A percentile compares a stretch with the other conserved stretches of the same genome.
phyloP scores from a whole-genome alignment of 53 echinoderm and acorn worm species.

The Actinopyga echinites region DNA sequence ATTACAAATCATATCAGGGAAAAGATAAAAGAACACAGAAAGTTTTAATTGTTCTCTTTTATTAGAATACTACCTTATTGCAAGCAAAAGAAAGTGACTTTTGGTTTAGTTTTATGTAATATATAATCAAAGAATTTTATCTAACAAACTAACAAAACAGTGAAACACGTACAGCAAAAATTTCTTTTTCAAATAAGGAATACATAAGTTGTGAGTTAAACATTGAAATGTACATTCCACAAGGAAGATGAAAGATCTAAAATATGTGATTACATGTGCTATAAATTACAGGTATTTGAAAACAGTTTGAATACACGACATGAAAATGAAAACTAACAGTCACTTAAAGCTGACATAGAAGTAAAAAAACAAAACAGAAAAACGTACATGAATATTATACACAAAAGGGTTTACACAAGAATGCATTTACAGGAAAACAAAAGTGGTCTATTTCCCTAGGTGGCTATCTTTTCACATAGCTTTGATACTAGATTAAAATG shows the following conservation, averaged over 20 bases:
- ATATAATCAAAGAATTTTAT: not conserved
- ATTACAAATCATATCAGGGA: no score
- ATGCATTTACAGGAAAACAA: not conserved
- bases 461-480: not conserved
- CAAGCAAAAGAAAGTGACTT: not conserved
- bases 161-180: no score
- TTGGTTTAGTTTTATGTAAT: not conserved
- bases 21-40: not conserved
- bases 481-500: no score
- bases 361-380: not conserved
- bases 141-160: not conserved
- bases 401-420: not conserved
- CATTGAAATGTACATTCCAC: not conserved
- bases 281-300: not conserved
- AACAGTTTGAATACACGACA: not conserved
- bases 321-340: not conserved
- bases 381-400: not conserved
- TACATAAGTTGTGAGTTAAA: not conserved
- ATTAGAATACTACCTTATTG: constrained; percentile 31
- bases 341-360: not conserved
- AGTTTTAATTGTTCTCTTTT: not conserved
- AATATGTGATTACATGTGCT: not conserved
- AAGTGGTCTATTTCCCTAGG: not conserved
- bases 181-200: no score
- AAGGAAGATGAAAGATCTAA: constrained; percentile 8